Conservation (phyloP, 2,888 invertebrate species). For the Maniola hyperantus region DNA sequence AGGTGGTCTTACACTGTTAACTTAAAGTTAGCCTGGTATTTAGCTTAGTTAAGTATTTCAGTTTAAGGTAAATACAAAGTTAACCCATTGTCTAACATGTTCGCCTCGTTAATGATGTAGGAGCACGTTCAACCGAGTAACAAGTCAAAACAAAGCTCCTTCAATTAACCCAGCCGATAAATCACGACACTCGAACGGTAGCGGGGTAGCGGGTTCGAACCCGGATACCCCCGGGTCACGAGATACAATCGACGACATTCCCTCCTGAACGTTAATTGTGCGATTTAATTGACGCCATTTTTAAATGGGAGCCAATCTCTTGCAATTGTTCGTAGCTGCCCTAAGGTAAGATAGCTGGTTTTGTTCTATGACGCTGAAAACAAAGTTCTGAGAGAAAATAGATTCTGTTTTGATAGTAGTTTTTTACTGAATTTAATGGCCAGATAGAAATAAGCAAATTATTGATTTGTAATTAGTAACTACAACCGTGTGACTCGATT, state of each 20-base stretch:
- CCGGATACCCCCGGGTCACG: conserved; percentile 74
- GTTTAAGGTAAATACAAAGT: conserved; percentile 19
- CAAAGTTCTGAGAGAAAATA: background rate
- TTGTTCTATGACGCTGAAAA: background rate
- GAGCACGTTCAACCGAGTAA: conserved; percentile 39
- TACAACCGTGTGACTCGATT: too few relatives aligned
- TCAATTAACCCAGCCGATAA: conserved; percentile 75
- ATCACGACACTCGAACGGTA: conserved; percentile 69
- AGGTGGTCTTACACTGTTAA: conserved; percentile 1
- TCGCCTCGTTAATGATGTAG: conserved; percentile 38
- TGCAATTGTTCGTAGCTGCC: conserved; percentile 26
- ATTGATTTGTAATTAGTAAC: too few relatives aligned
- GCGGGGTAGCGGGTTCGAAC: conserved; percentile 57
- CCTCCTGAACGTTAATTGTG: conserved; percentile 67
- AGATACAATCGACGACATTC: conserved; percentile 73
- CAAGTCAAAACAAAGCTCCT: conserved; percentile 47
- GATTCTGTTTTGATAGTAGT: background rate
- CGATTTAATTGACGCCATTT: conserved; percentile 68
- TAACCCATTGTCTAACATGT: conserved; percentile 33
- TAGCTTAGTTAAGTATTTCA: background rate
- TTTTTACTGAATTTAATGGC: too few relatives aligned
- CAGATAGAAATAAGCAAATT: too few relatives aligned
- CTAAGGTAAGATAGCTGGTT: background rate
- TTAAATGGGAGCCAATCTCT: conserved; percentile 32
- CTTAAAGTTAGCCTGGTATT: background rate